These are phyloP conservation scores for Corythaixoides concolor DNA, from an alignment of 2,113 vertebrate genomes.

Conservation along the genomic window DNA sequence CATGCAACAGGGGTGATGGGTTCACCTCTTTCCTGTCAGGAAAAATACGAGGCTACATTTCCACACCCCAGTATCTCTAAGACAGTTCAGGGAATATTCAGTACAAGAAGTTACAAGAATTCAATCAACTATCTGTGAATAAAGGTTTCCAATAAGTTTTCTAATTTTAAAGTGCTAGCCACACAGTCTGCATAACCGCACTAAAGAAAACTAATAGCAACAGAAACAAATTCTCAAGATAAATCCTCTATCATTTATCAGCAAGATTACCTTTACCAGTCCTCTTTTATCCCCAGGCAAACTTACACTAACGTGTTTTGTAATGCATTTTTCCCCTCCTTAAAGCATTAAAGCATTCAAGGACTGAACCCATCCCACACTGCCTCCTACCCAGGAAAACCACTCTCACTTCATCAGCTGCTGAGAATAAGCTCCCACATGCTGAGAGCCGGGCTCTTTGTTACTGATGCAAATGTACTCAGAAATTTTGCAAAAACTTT, in stretches of 20 bases:
- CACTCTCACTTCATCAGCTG: neutral
- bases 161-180: neutral
- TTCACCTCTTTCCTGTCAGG: neutral
- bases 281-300: slow-evolving; percentile 1
- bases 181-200: neutral
- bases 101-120: neutral
- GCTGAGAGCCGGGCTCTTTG: neutral
- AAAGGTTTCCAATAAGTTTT: neutral
- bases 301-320: neutral
- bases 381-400: neutral
- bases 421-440: neutral
- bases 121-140: neutral
- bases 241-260: neutral
- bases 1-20: neutral
- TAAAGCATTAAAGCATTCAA: neutral
- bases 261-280: neutral
- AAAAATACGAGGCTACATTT: neutral
- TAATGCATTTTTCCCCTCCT: neutral
- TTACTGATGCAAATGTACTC: neutral
- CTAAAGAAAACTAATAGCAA: neutral
- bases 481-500: neutral
- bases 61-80: neutral
- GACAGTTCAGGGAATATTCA: neutral
- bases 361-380: neutral
- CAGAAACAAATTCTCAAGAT: neutral